phyloP scores from a whole-genome alignment of 2,113 vertebrate species.

The Carassius gibelio region DNA sequence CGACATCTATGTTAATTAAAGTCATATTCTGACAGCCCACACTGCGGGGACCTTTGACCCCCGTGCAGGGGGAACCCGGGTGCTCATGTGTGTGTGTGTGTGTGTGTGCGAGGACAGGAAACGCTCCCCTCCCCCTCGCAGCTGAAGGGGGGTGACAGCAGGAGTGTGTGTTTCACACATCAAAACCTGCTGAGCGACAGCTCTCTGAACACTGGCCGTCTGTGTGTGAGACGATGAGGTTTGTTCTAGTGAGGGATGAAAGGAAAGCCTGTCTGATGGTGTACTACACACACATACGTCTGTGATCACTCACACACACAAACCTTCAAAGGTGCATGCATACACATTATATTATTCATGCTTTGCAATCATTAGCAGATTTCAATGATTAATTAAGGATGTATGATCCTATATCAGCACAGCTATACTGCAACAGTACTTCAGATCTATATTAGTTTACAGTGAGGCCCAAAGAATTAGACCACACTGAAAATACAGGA shows the following conservation, averaged over 20 bases:
- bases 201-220: slow-evolving; percentile 29
- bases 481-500: too few relatives aligned
- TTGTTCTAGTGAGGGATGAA: slow-evolving; percentile 57
- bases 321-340: background rate
- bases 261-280: slow-evolving; percentile 4
- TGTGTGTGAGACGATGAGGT: slow-evolving; percentile 4
- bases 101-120: slow-evolving; percentile 1
- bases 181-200: slow-evolving; percentile 68
- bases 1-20: slow-evolving; percentile 65
- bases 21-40: slow-evolving; percentile 32
- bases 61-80: slow-evolving; percentile 13
- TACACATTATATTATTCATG: background rate
- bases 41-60: slow-evolving; percentile 70
- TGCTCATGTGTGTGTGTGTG: background rate
- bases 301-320: background rate
- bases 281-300: background rate
- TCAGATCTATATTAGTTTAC: background rate
- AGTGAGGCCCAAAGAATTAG: background rate
- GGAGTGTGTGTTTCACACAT: slow-evolving; percentile 62
- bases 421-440: background rate
- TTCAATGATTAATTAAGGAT: background rate
- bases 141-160: slow-evolving; percentile 66
- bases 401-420: background rate
- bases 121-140: background rate
- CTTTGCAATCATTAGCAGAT: background rate